Evolutionary conservation across 2,797 vertebrate species (phyloP).

Genomic region (Erethizon dorsatum): DNA sequence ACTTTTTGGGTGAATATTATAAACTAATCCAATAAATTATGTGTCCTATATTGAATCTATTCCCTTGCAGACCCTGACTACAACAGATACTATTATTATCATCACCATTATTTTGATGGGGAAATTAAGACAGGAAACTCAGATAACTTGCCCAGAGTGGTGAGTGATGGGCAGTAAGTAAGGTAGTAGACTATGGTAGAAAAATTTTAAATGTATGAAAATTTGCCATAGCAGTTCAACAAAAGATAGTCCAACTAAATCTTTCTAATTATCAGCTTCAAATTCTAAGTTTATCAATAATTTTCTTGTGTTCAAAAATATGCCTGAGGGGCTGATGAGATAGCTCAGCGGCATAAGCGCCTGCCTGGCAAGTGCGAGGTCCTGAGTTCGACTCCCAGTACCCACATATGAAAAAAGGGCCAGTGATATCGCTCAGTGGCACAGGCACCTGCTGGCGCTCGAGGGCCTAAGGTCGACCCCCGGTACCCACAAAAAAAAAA

Average conservation of each 20-base stretch:
- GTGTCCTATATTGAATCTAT: background rate
- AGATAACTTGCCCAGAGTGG: background rate
- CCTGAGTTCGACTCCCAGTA: too few species aligned
- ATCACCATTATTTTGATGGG: background rate
- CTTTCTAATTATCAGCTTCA: background rate
- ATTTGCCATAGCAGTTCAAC: background rate
- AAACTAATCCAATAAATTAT: background rate
- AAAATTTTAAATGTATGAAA: background rate
- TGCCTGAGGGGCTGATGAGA: background rate
- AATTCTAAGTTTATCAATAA: background rate
- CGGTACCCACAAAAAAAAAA: too few species aligned
- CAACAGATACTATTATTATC: background rate
- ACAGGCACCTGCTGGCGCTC: too few species aligned
- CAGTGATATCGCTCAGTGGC: too few species aligned
- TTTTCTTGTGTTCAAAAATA: constrained; percentile 21
- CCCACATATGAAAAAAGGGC: too few species aligned
- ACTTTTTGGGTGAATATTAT: background rate
- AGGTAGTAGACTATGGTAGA: background rate
- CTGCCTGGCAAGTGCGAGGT: too few species aligned
- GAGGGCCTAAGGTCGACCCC: too few species aligned
- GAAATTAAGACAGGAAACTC: background rate
- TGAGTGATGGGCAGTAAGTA: background rate
- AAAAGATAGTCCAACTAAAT: background rate
- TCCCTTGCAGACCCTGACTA: background rate
- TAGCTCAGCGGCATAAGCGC: too few species aligned